Percentiles rank a stretch among this genome's conserved stretches.
phyloP scores from a whole-genome alignment of 92 coral and sea anemone genomes.

The Blastomussa wellsi region DNA sequence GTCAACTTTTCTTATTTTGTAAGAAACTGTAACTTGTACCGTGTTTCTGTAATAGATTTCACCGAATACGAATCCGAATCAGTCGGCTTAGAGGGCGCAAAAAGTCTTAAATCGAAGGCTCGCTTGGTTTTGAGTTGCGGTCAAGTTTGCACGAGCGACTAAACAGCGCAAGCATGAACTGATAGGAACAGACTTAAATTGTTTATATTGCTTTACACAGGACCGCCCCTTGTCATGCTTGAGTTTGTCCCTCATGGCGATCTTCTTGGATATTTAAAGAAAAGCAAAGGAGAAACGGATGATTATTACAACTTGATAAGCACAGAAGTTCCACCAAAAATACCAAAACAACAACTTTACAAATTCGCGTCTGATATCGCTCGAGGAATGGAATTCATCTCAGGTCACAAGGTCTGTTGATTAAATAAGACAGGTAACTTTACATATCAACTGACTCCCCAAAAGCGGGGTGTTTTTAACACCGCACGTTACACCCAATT shows the following conservation, averaged over 20 bases:
- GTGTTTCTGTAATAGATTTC: too few relatives aligned
- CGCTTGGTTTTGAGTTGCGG: too few relatives aligned
- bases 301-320: constrained; percentile 47
- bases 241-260: constrained; percentile 52
- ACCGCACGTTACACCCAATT: too few relatives aligned
- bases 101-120: not conserved
- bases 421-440: too few relatives aligned
- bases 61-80: too few relatives aligned
- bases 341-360: constrained; percentile 20
- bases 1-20: not conserved
- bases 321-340: constrained; percentile 1
- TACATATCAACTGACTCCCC: too few relatives aligned
- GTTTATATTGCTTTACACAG: not conserved
- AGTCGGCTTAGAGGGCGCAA: not conserved
- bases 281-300: constrained; percentile 56
- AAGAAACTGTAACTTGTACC: not conserved
- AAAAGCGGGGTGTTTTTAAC: too few relatives aligned
- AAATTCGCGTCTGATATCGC: constrained; percentile 38
- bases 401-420: constrained; percentile 17
- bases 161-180: not conserved
- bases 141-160: not conserved
- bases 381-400: constrained; percentile 44
- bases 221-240: constrained; percentile 38
- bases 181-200: not conserved
- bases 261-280: constrained; percentile 44